Base-by-base conservation (phyloP, 2,113 vertebrate genomes). In the Oncorhynchus gorbuscha region DNA sequence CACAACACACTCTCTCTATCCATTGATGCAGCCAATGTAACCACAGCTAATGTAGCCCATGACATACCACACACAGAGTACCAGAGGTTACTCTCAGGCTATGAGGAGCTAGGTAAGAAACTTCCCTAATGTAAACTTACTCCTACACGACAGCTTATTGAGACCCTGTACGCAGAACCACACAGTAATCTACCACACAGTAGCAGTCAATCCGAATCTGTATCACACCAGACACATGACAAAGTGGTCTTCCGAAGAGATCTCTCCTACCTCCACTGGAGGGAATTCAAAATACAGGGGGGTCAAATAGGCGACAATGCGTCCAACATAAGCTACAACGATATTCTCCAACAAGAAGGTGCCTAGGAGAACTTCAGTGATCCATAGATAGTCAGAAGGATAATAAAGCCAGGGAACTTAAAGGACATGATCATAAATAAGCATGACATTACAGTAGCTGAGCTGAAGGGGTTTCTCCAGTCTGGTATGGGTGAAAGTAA, bases 401-500 rank as follows among this genome's bases (percentile, higher is more conserved):
- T 76, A 8, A 39, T 84, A 1, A 82, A 78, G 28, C 75, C 79
- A 4, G 79, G 77, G 0, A 51, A 48, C 11, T 82, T 35, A 4
- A 80, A 68, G 18, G 76, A 80, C 3, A 86, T 82, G 72, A 78
- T 82, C 0, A 35, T 59, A 0, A 55, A 61, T 16, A 83, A 81
- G 32, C 75, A 79, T 69, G 72, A 79, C 22, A 45, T 83, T 1
- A 75, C 83, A 5, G 8, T 87, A 9, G 5, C 6, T 64, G 83
- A 86, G 71, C 75, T 82, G 7, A 82, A 84, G 58, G 73, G 79
- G 66, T 82, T 88, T 22, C 77, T 86, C n/a, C 69, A 71, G 66
- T 80, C 82, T 1, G 69, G 83, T 18, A 66, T 84, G 0, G 45
- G 81, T 6, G 76, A 84, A 48, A 81, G 73, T 64, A 74, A 9